Conservation (phyloP, 1,140 invertebrate species). For the Paramacrobiotus metropolitanus region DNA sequence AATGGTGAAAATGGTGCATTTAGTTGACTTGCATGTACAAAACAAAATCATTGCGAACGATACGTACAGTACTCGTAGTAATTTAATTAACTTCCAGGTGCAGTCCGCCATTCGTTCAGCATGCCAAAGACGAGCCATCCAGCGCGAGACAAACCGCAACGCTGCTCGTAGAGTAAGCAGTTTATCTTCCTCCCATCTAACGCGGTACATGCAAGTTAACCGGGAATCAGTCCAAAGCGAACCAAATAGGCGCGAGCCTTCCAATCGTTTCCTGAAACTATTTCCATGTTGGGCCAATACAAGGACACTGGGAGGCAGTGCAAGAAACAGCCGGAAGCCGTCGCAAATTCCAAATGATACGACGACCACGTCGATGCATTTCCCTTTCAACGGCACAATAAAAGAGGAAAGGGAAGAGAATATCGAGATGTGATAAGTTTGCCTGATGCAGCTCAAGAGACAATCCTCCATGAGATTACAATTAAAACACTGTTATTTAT, state of each 20-base stretch:
- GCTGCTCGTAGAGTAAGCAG: background rate
- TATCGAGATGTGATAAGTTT: conserved; percentile 1
- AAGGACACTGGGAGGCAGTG: background rate
- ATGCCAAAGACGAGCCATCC: background rate
- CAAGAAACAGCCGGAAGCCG: background rate
- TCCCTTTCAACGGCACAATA: background rate
- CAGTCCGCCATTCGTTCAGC: background rate
- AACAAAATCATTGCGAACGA: too few species aligned
- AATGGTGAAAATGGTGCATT: too few species aligned
- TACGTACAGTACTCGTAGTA: too few species aligned
- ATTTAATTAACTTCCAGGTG: too few species aligned
- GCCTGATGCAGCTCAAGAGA: too few species aligned
- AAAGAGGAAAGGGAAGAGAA: background rate
- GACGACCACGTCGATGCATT: background rate
- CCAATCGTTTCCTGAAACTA: background rate
- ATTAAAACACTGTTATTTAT: too few species aligned
- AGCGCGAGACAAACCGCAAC: background rate
- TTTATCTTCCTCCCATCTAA: background rate
- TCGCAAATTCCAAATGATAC: too few species aligned
- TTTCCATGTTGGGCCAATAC: background rate
- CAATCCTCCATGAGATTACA: too few species aligned
- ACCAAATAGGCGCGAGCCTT: background rate
- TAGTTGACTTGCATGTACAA: too few species aligned
- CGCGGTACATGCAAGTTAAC: conserved; percentile 4
- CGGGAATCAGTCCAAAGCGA: background rate